These are phyloP conservation scores for Lepus oiostolus DNA, from an alignment of 2,797 vertebrate genomes.

Conservation along the genomic window DNA sequence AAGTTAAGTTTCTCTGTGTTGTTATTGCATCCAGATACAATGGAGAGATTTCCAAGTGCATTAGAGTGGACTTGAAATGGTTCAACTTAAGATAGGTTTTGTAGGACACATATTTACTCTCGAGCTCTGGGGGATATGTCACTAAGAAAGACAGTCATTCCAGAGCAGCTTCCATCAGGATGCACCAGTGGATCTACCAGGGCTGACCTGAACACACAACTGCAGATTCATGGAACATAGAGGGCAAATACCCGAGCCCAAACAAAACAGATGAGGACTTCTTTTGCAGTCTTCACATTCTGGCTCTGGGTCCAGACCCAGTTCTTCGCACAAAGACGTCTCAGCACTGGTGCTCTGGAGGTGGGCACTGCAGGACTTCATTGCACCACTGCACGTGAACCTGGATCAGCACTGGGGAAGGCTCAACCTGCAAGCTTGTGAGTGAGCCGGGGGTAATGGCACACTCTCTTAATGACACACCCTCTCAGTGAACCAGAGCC, in stretches of 20 bases:
- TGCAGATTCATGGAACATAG: neutral
- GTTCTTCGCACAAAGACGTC: neutral
- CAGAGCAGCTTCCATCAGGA: neutral
- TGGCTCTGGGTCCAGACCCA: neutral
- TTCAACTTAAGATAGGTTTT: neutral
- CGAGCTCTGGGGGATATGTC: no score
- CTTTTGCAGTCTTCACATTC: neutral
- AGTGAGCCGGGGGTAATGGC: neutral
- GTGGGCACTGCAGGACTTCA: fast-evolving
- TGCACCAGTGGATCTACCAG: no score
- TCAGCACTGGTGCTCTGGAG: neutral
- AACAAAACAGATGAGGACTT: neutral
- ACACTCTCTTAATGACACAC: neutral
- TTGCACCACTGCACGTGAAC: neutral
- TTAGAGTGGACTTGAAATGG: neutral
- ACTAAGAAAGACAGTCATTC: neutral
- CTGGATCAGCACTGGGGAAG: neutral
- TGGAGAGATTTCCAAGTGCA: neutral
- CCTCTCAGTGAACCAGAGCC: neutral
- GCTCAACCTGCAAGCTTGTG: neutral
- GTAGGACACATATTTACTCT: neutral
- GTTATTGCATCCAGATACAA: neutral
- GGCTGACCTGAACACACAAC: neutral
- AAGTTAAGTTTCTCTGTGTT: neutral
- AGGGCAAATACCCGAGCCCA: no score